These are phyloP conservation scores for Euwallacea similis DNA, from an alignment of 1,140 invertebrate genomes.

Conservation along the genomic window DNA sequence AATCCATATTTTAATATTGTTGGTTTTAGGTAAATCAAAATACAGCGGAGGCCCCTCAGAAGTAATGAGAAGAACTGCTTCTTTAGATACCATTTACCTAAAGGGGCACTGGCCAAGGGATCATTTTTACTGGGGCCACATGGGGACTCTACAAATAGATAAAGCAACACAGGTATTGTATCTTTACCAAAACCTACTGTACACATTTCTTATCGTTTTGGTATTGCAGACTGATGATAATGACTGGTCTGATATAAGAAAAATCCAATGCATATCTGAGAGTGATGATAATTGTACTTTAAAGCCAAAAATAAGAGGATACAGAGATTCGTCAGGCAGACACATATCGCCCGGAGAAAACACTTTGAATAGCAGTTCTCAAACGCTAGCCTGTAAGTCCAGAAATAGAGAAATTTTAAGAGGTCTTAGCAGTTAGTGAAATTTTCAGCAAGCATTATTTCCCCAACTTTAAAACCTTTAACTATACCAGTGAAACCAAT, in stretches of 20 bases:
- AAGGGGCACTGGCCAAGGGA: constrained; percentile 76
- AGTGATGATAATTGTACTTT: constrained; percentile 43
- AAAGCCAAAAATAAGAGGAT: constrained; percentile 43
- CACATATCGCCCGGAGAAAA: constrained; percentile 41
- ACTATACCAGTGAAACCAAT: constrained; percentile 57
- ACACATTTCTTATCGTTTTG: neutral
- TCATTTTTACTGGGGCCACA: constrained; percentile 63
- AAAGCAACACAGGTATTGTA: constrained; percentile 73
- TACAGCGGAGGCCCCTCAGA: constrained; percentile 51
- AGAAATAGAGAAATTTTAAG: neutral
- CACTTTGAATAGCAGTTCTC: constrained; percentile 45
- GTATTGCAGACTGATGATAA: constrained; percentile 46
- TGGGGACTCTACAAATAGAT: constrained; percentile 69
- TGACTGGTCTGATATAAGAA: constrained; percentile 44
- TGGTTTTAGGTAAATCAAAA: constrained; percentile 34
- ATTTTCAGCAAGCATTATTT: constrained; percentile 43
- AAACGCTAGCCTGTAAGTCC: constrained; percentile 48
- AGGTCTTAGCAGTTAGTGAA: neutral
- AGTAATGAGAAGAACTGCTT: constrained; percentile 73
- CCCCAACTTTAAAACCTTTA: constrained; percentile 57
- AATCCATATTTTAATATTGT: neutral
- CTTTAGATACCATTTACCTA: constrained; percentile 75
- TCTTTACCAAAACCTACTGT: neutral
- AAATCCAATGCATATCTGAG: constrained; percentile 43
- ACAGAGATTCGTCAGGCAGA: constrained; percentile 39